Evolutionary conservation across 2,888 invertebrate genomes (phyloP).

Genomic region (Toxonevra muliebris): DNA sequence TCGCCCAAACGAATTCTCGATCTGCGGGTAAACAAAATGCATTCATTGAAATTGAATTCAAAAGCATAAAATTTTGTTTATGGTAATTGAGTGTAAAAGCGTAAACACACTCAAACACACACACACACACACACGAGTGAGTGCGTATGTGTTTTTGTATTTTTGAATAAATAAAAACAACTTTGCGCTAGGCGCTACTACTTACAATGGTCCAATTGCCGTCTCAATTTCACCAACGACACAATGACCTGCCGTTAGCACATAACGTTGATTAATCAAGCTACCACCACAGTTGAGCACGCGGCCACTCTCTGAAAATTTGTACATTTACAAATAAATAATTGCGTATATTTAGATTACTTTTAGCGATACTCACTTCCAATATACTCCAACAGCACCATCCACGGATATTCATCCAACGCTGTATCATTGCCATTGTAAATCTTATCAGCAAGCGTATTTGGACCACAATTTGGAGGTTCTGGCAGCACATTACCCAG

Average conservation of each 20-base stretch:
- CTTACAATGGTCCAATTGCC: conserved; percentile 68
- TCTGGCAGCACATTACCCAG: conserved; percentile 52
- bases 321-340: neutral
- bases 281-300: conserved; percentile 75
- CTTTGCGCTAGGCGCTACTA: conserved; percentile 20
- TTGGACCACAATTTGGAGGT: conserved; percentile 56
- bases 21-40: conserved; percentile 36
- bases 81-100: neutral
- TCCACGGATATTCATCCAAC: conserved; percentile 76
- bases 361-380: conserved; percentile 67
- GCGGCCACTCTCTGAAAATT: conserved; percentile 45
- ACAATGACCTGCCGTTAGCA: conserved; percentile 73
- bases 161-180: neutral
- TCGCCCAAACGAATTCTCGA: conserved; percentile 60
- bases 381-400: conserved; percentile 73
- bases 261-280: conserved; percentile 71
- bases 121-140: neutral
- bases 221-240: conserved; percentile 67
- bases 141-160: conserved; percentile 2
- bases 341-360: neutral
- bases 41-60: neutral
- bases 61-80: neutral
- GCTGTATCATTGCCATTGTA: conserved; percentile 71
- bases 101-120: too few species aligned
- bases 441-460: conserved; percentile 66